These are phyloP conservation scores for Sinotaia quadrata DNA, from an alignment of 2,888 invertebrate species.

Conservation along the genomic window DNA sequence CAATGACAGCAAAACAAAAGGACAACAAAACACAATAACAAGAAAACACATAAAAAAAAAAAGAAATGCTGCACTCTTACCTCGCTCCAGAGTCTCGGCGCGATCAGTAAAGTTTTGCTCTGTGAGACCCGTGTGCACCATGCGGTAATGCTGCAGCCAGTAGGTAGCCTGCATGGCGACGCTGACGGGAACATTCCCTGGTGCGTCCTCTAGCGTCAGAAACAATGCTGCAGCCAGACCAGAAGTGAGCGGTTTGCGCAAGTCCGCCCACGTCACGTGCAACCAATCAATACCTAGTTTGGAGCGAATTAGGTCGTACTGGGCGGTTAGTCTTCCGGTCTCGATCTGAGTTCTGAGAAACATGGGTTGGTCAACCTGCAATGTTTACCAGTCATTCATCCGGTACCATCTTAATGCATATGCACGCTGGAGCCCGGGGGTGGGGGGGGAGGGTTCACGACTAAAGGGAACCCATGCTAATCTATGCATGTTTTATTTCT, in stretches of 20 bases:
- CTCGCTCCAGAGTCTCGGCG: conserved; percentile 2
- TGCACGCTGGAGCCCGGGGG: no score
- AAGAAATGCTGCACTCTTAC: no score
- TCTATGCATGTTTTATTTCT: no score
- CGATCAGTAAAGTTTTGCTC: background rate
- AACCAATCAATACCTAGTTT: conserved; percentile 53
- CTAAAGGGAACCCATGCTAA: no score
- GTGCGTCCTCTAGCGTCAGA: conserved; percentile 15
- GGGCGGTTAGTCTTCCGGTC: conserved; percentile 17
- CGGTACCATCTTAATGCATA: no score
- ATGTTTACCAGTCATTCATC: no score
- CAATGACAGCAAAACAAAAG: no score
- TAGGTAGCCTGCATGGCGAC: conserved; percentile 15
- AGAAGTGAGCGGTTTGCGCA: conserved; percentile 57
- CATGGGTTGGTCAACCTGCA: conserved; percentile 47
- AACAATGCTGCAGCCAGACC: conserved; percentile 31
- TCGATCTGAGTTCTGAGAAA: conserved; percentile 42
- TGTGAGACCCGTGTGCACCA: background rate
- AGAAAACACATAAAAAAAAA: no score
- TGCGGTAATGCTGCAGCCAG: conserved; percentile 16
- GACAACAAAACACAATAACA: no score
- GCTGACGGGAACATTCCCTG: conserved; percentile 4
- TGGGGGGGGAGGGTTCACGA: no score
- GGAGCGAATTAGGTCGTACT: conserved; percentile 33
- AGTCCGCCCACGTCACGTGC: conserved; percentile 46